Evolutionary conservation across 2,113 vertebrate species (phyloP).

Genomic region (Dasyornis broadbenti): DNA sequence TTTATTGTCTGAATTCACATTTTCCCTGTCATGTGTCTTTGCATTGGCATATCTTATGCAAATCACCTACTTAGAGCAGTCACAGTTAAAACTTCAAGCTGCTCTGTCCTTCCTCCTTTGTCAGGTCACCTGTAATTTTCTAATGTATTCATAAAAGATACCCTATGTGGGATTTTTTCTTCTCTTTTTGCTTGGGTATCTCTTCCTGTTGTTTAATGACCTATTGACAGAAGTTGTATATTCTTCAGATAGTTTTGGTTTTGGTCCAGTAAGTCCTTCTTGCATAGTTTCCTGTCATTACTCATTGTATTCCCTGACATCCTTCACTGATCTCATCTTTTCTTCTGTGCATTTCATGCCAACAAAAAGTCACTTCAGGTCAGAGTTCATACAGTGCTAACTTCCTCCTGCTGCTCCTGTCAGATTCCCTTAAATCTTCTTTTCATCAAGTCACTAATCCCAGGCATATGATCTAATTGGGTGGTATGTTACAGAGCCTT

Average conservation of each 20-base stretch:
- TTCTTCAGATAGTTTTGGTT: neutral
- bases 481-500: neutral
- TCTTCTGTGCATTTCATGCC: neutral
- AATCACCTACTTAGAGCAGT: neutral
- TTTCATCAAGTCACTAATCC: conserved; percentile 3
- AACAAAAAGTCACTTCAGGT: conserved; percentile 18
- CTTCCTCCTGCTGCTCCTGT: conserved; percentile 19
- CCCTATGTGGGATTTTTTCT: neutral
- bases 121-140: neutral
- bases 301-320: neutral
- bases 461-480: conserved; percentile 4
- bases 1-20: conserved; percentile 13
- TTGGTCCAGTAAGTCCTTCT: conserved; percentile 8
- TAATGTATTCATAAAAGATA: neutral
- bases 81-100: neutral
- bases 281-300: conserved; percentile 17
- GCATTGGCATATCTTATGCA: neutral
- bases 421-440: conserved; percentile 6
- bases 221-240: neutral
- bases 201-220: neutral
- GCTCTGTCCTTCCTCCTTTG: neutral
- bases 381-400: conserved; percentile 17
- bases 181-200: neutral
- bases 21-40: neutral
- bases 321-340: conserved; percentile 49